Conservation (phyloP, 2,797 vertebrate species). For the Sebastes taczanowskii region DNA sequence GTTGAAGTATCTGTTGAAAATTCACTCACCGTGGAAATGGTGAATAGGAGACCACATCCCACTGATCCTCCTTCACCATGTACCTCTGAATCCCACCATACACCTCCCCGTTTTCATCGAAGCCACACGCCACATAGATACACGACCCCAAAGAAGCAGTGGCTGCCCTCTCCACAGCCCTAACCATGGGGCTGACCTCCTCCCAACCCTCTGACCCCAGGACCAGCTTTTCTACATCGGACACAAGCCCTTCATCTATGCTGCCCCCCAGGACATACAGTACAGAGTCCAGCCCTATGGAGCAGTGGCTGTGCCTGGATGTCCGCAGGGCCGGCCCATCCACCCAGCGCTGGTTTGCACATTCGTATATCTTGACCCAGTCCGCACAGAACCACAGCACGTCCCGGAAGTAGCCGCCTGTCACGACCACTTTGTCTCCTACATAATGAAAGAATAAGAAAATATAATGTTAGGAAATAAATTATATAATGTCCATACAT, state of each 20-base stretch:
- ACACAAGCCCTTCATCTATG: slow-evolving; percentile 84
- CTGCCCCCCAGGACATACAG: slow-evolving; percentile 89
- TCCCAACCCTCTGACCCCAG: slow-evolving; percentile 83
- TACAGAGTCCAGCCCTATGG: slow-evolving; percentile 79
- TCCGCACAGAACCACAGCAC: slow-evolving; percentile 91
- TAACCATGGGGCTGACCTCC: slow-evolving; percentile 82
- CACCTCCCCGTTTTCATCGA: slow-evolving; percentile 90
- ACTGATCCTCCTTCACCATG: slow-evolving; percentile 78
- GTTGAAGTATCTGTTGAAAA: neutral
- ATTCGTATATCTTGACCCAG: slow-evolving; percentile 89
- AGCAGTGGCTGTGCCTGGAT: slow-evolving; percentile 90
- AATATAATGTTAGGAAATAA: neutral
- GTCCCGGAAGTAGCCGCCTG: slow-evolving; percentile 89
- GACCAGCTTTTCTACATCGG: slow-evolving; percentile 84
- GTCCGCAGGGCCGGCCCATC: slow-evolving; percentile 87
- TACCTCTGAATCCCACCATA: slow-evolving; percentile 90
- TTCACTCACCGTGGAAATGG: slow-evolving; percentile 86
- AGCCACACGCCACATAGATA: slow-evolving; percentile 89
- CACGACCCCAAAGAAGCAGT: slow-evolving; percentile 68
- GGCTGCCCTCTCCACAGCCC: slow-evolving; percentile 88
- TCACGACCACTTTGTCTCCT: slow-evolving; percentile 89
- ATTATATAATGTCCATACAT: neutral
- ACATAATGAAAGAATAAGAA: neutral
- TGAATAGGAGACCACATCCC: slow-evolving; percentile 90
- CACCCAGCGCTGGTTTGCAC: slow-evolving; percentile 83